A percentile compares a stretch with the other conserved stretches of the same genome.
These are phyloP conservation scores for Brotula barbata DNA, from an alignment of 2,797 vertebrate species.

Conservation along the genomic window DNA sequence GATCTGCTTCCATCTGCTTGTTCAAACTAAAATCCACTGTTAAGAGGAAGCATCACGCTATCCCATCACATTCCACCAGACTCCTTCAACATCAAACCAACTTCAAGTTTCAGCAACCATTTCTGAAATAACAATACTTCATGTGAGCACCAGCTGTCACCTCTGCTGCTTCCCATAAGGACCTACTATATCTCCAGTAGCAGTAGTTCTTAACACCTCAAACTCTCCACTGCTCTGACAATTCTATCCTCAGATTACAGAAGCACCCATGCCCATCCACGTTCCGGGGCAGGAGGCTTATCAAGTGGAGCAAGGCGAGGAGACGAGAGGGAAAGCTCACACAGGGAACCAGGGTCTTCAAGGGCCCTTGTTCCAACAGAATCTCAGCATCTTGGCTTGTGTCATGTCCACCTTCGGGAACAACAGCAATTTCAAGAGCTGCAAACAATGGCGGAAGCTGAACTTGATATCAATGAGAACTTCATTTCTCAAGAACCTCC, in stretches of 20 bases:
- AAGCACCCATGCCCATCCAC: constrained; percentile 85
- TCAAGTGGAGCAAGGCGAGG: constrained; percentile 83
- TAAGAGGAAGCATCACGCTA: constrained; percentile 66
- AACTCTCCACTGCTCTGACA: constrained; percentile 82
- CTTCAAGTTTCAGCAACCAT: constrained; percentile 75
- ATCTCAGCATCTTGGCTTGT: constrained; percentile 93
- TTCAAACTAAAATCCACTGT: constrained; percentile 58
- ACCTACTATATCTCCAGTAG: constrained; percentile 61
- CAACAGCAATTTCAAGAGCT: constrained; percentile 90
- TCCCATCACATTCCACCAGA: constrained; percentile 79
- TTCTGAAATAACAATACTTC: constrained; percentile 72
- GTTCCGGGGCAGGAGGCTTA: constrained; percentile 76
- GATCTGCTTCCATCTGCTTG: constrained; percentile 64
- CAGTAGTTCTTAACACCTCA: constrained; percentile 70
- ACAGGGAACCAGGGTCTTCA: constrained; percentile 77
- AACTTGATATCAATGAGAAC: constrained; percentile 94
- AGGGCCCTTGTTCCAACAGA: constrained; percentile 79
- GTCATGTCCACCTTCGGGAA: constrained; percentile 94
- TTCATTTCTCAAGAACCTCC: constrained; percentile 89
- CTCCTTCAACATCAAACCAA: constrained; percentile 66
- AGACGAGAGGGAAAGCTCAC: constrained; percentile 86
- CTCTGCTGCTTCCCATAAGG: constrained; percentile 75
- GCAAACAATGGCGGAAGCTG: constrained; percentile 83
- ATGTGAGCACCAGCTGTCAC: constrained; percentile 75
- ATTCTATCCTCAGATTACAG: constrained; percentile 95